Conservation (phyloP, 2,113 vertebrate species). For the Gallinago undulata region DNA sequence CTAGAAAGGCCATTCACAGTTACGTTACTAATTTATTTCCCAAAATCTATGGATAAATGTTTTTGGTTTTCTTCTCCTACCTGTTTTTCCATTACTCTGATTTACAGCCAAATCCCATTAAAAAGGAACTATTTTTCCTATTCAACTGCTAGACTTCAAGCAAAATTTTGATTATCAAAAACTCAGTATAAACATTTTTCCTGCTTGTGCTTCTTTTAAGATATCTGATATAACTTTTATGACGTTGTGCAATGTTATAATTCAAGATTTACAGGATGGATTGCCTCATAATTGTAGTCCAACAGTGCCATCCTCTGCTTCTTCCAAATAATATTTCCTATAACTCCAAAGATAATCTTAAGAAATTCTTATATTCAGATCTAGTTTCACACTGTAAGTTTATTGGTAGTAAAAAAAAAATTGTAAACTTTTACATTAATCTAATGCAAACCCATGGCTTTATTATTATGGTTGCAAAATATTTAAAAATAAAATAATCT, state of each 20-base stretch:
- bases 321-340: slow-evolving; percentile 33
- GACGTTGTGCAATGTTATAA: not conserved
- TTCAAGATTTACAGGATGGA: not conserved
- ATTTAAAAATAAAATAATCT: not conserved
- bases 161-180: not conserved
- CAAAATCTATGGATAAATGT: not conserved
- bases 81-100: not conserved
- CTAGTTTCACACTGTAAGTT: not conserved
- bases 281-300: slow-evolving; percentile 48
- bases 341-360: not conserved
- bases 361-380: not conserved
- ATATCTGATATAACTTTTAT: not conserved
- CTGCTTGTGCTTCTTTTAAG: not conserved
- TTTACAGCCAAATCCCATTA: not conserved
- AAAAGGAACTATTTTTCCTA: not conserved
- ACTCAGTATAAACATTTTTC: not conserved
- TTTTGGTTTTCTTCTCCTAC: not conserved
- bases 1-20: not conserved
- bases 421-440: too few relatives aligned
- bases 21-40: not conserved
- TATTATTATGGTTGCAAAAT: not conserved
- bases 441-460: not conserved
- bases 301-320: slow-evolving; percentile 71
- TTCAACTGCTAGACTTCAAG: not conserved
- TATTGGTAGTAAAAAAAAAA: not conserved